Percentiles rank a stretch among this genome's conserved stretches.
phyloP scores from a whole-genome alignment of 2,113 vertebrate species.

The Brienomyrus longianalis region DNA sequence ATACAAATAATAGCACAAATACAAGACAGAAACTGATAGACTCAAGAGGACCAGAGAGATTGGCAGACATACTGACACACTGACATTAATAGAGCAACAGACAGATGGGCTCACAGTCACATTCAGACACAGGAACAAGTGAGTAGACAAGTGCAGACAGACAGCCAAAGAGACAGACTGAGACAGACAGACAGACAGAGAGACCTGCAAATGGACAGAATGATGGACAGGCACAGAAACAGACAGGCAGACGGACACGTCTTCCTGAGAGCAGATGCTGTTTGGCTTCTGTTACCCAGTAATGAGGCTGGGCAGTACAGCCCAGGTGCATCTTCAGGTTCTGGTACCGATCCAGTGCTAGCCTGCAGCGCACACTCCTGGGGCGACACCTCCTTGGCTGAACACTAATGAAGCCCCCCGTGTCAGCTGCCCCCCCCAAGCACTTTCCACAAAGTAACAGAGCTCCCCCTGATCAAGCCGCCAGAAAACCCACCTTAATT shows the following conservation, averaged over 20 bases:
- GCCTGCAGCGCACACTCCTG: constrained; percentile 21
- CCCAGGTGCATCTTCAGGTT: constrained; percentile 55
- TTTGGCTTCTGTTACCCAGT: constrained; percentile 43
- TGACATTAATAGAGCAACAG: not conserved
- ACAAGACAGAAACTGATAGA: not conserved
- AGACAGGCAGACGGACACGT: not conserved
- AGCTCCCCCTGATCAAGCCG: not conserved
- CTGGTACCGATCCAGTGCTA: constrained; percentile 62
- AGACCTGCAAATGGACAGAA: too few relatives aligned
- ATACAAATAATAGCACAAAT: not conserved
- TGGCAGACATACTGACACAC: not conserved
- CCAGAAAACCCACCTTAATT: not conserved
- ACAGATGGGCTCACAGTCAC: not conserved
- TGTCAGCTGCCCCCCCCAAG: not conserved
- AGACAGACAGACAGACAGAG: not conserved
- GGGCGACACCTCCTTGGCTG: not conserved
- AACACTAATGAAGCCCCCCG: not conserved
- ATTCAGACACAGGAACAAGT: not conserved
- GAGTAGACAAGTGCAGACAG: not conserved
- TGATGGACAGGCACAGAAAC: too few relatives aligned
- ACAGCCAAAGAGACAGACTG: not conserved
- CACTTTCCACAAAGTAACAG: not conserved
- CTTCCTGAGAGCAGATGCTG: not conserved
- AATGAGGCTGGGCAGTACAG: constrained; percentile 68
- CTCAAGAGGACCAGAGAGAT: not conserved